Conservation (phyloP, 2,888 invertebrate genomes). For the Exephanes ischioxanthus region DNA sequence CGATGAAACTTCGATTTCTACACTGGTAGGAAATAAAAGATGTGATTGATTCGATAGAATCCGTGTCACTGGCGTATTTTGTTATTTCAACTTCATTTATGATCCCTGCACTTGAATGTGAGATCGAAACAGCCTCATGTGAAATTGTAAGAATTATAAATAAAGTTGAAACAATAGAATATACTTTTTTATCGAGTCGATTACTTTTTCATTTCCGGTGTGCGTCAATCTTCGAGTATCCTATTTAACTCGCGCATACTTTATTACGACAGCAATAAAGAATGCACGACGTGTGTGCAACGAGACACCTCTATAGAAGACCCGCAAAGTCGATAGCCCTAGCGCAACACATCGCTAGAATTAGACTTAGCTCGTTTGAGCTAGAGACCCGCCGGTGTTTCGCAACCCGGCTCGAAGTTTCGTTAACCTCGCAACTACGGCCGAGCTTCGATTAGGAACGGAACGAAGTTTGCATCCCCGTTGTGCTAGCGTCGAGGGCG, state of each 20-base stretch:
- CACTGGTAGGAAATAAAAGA: neutral
- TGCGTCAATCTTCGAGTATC: neutral
- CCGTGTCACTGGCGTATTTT: too few relatives aligned
- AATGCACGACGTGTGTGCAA: neutral
- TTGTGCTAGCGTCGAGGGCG: slow-evolving; percentile 15
- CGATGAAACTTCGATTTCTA: neutral
- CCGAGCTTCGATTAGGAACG: slow-evolving; percentile 5
- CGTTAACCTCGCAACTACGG: slow-evolving; percentile 35
- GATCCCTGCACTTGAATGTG: neutral
- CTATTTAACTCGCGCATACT: neutral
- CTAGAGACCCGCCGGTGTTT: neutral
- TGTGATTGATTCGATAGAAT: neutral
- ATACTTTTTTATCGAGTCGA: too few relatives aligned
- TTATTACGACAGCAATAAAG: neutral
- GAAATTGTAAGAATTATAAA: neutral
- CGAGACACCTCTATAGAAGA: neutral
- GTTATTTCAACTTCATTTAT: neutral
- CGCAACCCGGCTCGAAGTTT: slow-evolving; percentile 26
- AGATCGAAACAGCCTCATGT: neutral
- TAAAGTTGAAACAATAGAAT: neutral
- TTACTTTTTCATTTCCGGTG: too few relatives aligned
- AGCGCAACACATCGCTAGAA: slow-evolving; percentile 41
- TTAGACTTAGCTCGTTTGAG: slow-evolving; percentile 26
- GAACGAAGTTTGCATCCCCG: slow-evolving; percentile 9
- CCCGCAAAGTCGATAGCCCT: slow-evolving; percentile 39